These are phyloP conservation scores for Matsumyia berberina DNA, from an alignment of 2,888 invertebrate species.

Conservation along the genomic window DNA sequence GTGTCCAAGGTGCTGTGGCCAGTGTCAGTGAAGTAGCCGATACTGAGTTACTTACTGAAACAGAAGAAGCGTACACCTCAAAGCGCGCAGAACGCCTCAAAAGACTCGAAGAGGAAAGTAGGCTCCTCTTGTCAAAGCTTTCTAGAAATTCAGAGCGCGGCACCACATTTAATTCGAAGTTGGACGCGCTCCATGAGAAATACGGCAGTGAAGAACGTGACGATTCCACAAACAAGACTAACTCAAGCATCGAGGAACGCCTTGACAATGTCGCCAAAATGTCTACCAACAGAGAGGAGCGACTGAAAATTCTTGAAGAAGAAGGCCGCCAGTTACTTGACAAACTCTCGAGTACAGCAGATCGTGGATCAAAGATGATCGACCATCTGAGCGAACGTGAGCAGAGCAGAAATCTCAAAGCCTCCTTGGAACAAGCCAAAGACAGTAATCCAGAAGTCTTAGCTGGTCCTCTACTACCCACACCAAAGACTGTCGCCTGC, in stretches of 20 bases:
- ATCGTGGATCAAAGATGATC: conserved; percentile 81
- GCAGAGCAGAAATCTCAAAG: conserved; percentile 72
- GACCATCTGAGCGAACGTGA: conserved; percentile 81
- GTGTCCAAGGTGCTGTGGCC: not conserved
- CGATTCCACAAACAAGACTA: conserved; percentile 25
- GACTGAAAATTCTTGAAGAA: conserved; percentile 88
- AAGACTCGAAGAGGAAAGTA: conserved; percentile 92
- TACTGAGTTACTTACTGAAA: conserved; percentile 78
- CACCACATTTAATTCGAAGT: conserved; percentile 78
- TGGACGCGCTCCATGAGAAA: conserved; percentile 81
- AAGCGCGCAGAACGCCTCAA: conserved; percentile 80
- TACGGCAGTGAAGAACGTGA: conserved; percentile 76
- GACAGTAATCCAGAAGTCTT: conserved; percentile 55
- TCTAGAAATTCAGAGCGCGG: conserved; percentile 80
- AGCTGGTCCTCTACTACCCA: conserved; percentile 73
- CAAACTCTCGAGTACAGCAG: conserved; percentile 81
- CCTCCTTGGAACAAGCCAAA: conserved; percentile 64
- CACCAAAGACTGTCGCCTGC: conserved; percentile 79
- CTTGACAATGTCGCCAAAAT: conserved; percentile 81
- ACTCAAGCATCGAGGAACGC: conserved; percentile 79
- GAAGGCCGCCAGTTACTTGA: conserved; percentile 90
- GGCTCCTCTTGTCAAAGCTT: conserved; percentile 86
- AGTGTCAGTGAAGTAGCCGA: conserved; percentile 30
- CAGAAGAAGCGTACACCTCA: conserved; percentile 81
- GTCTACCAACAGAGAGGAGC: conserved; percentile 80